Percentiles rank a stretch among this genome's conserved stretches.
Evolutionary conservation across 2,113 vertebrate species (phyloP).

Genomic region (Terrapene triunguis): DNA sequence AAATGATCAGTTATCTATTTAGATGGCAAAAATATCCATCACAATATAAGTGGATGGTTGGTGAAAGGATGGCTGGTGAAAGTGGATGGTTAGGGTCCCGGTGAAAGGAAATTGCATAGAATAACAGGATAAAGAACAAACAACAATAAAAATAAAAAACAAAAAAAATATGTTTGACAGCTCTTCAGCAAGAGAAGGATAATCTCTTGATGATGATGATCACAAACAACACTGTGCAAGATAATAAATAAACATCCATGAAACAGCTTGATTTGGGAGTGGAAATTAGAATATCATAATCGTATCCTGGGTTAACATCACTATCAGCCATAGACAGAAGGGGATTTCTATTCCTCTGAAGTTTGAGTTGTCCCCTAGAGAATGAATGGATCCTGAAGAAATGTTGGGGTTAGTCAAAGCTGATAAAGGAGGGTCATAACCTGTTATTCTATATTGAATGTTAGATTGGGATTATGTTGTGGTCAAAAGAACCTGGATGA

Average conservation of each 20-base stretch:
- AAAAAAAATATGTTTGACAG: neutral
- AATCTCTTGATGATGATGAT: neutral
- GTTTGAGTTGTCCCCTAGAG: neutral
- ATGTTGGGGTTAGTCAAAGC: neutral
- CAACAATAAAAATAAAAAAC: neutral
- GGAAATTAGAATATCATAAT: neutral
- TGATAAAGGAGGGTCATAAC: neutral
- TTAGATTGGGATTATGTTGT: neutral
- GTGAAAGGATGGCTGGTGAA: neutral
- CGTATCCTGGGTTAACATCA: neutral
- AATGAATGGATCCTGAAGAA: neutral
- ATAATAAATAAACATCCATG: neutral
- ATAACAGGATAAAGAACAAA: neutral
- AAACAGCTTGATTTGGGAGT: neutral
- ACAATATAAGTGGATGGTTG: conserved; percentile 50
- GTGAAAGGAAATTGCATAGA: neutral
- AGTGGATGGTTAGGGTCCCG: conserved; percentile 19
- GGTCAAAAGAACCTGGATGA: neutral
- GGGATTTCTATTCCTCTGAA: neutral
- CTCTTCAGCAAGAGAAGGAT: neutral
- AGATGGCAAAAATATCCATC: conserved; percentile 64
- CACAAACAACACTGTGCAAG: neutral
- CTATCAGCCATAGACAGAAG: neutral
- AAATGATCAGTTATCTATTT: conserved; percentile 69
- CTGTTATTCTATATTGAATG: conserved; percentile 2